Conservation (phyloP, 2,888 invertebrate species). For the Drosophila meridionalis region DNA sequence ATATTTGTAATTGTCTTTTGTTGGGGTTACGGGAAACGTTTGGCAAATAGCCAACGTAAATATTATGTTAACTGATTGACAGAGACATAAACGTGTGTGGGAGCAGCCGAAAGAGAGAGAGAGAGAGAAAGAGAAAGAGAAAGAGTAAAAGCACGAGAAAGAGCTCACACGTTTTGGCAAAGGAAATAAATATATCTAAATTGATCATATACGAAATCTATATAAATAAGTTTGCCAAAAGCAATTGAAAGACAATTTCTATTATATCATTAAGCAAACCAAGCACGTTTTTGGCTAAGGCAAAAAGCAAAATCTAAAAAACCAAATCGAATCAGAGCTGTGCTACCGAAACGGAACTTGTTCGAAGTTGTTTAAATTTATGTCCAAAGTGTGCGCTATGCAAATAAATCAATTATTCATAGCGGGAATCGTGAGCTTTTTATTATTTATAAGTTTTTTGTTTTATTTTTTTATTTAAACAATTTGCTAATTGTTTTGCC, state of each 20-base stretch:
- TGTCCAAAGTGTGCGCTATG: slow-evolving; percentile 26
- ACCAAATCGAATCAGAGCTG: not conserved
- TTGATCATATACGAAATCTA: slow-evolving; percentile 5
- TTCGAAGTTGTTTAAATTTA: slow-evolving; percentile 12
- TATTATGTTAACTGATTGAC: slow-evolving; percentile 54
- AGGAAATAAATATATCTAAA: not conserved
- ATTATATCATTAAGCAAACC: slow-evolving; percentile 14
- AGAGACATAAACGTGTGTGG: slow-evolving; percentile 26
- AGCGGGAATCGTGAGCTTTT: slow-evolving; percentile 35
- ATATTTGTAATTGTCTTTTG: slow-evolving; percentile 37
- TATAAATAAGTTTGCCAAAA: not conserved
- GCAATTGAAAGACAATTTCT: slow-evolving; percentile 24
- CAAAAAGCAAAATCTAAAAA: slow-evolving; percentile 12
- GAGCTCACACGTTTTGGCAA: slow-evolving; percentile 51
- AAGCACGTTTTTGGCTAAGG: slow-evolving; percentile 12
- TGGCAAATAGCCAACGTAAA: slow-evolving; percentile 50
- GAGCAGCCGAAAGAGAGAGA: not conserved
- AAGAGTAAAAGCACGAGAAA: not conserved
- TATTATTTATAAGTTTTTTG: slow-evolving; percentile 20
- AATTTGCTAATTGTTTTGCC: slow-evolving; percentile 45
- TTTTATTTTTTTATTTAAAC: not conserved
- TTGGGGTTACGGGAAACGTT: slow-evolving; percentile 23
- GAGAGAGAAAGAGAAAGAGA: slow-evolving; percentile 7
- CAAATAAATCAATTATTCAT: slow-evolving; percentile 53
- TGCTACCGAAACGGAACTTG: slow-evolving; percentile 32